Percentiles rank a stretch among this genome's conserved stretches.
Conservation (phyloP, 2,888 invertebrate species). For the Tortrix viridana region DNA sequence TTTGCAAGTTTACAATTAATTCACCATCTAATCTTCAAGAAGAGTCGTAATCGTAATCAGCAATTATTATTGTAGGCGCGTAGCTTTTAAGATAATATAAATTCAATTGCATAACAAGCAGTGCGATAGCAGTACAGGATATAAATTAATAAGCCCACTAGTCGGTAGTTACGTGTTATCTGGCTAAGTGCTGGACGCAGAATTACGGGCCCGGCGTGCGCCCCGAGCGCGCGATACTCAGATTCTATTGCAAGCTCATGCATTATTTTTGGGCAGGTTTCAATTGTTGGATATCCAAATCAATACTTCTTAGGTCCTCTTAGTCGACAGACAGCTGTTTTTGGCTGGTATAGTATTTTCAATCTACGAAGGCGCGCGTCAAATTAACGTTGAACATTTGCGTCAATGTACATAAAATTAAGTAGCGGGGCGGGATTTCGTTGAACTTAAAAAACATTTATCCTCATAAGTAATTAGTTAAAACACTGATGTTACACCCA, state of each 20-base stretch:
- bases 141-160: constrained; percentile 61
- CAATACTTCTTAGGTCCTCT: too few species aligned
- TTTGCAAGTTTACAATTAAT: background rate
- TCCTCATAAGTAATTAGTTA: too few species aligned
- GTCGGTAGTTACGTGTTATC: constrained; percentile 59
- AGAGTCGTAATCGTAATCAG: constrained; percentile 25
- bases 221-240: constrained; percentile 12
- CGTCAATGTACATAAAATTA: too few species aligned
- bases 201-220: constrained; percentile 37
- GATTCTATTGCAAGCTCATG: constrained; percentile 20
- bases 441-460: too few species aligned
- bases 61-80: constrained; percentile 32
- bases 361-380: too few species aligned
- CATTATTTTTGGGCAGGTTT: constrained; percentile 28
- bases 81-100: constrained; percentile 37
- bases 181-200: constrained; percentile 48
- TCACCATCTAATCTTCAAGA: background rate
- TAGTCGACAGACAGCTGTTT: too few species aligned
- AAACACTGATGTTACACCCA: too few species aligned
- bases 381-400: too few species aligned
- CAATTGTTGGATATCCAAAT: background rate
- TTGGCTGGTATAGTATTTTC: too few species aligned
- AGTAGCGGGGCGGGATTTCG: too few species aligned
- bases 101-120: constrained; percentile 44
- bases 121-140: constrained; percentile 52